phyloP scores from a whole-genome alignment of 2,797 vertebrate genomes.

The Galagoides demidoff region DNA sequence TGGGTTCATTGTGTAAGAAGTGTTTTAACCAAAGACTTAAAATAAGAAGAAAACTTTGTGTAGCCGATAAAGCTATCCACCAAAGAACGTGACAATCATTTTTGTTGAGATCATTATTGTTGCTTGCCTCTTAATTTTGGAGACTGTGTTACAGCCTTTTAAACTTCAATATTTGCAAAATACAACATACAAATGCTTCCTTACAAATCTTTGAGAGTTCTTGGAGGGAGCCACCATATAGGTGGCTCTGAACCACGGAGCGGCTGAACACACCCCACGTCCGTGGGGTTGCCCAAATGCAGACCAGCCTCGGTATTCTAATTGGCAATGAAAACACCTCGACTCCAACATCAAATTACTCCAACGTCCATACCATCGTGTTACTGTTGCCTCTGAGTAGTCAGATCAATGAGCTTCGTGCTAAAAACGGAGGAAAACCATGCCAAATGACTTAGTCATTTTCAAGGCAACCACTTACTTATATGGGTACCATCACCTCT shows the following conservation, averaged over 20 bases:
- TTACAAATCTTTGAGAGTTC: fast-evolving
- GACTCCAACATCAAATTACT: neutral
- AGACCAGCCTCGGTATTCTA: neutral
- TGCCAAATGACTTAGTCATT: neutral
- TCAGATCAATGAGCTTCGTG: neutral
- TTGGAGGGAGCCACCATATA: no score
- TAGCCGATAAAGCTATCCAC: neutral
- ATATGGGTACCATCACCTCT: fast-evolving
- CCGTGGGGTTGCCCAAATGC: neutral
- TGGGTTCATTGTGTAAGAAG: neutral
- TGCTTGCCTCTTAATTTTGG: neutral
- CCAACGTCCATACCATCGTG: fast-evolving
- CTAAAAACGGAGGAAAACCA: neutral
- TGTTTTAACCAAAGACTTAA: neutral
- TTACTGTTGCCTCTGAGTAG: neutral
- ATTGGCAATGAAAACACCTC: neutral
- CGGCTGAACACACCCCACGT: fast-evolving
- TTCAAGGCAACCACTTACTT: neutral
- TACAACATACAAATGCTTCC: fast-evolving
- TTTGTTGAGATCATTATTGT: neutral
- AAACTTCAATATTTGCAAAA: neutral
- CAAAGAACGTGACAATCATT: neutral
- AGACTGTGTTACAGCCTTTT: no score
- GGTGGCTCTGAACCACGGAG: neutral
- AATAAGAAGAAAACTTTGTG: neutral